Conservation (phyloP, 2,888 invertebrate genomes). For the Dryobota labecula region DNA sequence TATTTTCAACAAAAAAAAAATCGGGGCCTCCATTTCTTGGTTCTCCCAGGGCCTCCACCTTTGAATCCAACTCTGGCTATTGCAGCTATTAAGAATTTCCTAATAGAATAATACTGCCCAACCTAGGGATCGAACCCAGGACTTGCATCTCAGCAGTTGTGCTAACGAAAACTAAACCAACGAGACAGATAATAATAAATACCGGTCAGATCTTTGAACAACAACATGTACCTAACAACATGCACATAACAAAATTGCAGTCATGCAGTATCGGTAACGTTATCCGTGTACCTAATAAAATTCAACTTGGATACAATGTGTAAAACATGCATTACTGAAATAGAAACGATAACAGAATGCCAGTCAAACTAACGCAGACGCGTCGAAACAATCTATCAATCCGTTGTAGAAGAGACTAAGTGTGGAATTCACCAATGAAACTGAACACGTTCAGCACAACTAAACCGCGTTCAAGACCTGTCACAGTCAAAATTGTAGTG, state of each 20-base stretch:
- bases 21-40: too few species aligned
- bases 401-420: background rate
- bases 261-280: slow-evolving; percentile 23
- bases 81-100: background rate
- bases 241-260: slow-evolving; percentile 3
- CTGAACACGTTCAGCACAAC: too few species aligned
- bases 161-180: too few species aligned
- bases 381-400: background rate
- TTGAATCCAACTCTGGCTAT: too few species aligned
- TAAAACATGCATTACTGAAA: slow-evolving; percentile 39
- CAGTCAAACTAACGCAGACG: slow-evolving; percentile 11
- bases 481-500: too few species aligned
- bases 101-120: background rate
- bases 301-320: slow-evolving; percentile 12
- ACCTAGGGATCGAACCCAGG: background rate
- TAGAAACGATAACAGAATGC: slow-evolving; percentile 32
- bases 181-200: background rate
- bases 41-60: too few species aligned
- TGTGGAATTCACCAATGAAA: too few species aligned
- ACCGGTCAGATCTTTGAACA: background rate
- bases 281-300: slow-evolving; percentile 42
- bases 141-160: background rate
- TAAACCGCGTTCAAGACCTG: too few species aligned
- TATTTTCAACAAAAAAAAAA: too few species aligned
- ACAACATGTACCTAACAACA: background rate